A percentile compares a stretch with the other conserved stretches of the same genome.
Evolutionary conservation across 2,797 vertebrate genomes (phyloP).

Genomic region (Gymnothorax javanicus): DNA sequence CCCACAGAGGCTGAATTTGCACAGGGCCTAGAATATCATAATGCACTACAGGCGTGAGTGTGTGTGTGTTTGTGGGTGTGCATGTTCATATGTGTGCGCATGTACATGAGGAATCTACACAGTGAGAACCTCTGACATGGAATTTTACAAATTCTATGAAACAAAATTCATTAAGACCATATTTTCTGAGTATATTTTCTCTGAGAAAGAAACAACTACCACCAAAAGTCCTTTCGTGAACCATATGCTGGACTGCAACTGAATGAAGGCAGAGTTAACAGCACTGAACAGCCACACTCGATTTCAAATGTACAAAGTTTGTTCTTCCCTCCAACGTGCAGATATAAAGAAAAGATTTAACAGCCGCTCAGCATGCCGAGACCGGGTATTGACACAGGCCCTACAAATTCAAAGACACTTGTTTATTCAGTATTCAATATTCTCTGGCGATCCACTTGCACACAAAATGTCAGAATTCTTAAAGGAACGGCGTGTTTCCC

Average conservation of each 20-base stretch:
- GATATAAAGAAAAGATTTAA: not conserved
- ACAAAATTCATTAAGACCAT: not conserved
- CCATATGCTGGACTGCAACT: not conserved
- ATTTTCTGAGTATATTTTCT: not conserved
- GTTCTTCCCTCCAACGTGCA: not conserved
- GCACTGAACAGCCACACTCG: not conserved
- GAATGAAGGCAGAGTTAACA: not conserved
- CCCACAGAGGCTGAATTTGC: too few relatives aligned
- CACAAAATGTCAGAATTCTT: constrained; percentile 15
- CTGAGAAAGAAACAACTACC: not conserved
- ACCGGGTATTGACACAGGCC: not conserved
- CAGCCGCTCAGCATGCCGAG: not conserved
- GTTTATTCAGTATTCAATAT: not conserved
- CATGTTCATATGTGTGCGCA: not conserved
- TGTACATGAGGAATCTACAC: not conserved
- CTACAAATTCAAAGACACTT: not conserved
- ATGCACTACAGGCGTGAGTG: not conserved
- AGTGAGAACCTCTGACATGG: not conserved
- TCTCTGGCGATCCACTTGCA: not conserved
- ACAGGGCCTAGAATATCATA: too few relatives aligned
- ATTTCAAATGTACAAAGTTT: not conserved
- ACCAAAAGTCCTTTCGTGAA: not conserved
- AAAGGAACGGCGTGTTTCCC: not conserved
- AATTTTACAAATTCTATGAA: not conserved
- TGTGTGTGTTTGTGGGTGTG: not conserved